Conservation (phyloP, 1,140 invertebrate species). For the Epicauta chinensis region DNA sequence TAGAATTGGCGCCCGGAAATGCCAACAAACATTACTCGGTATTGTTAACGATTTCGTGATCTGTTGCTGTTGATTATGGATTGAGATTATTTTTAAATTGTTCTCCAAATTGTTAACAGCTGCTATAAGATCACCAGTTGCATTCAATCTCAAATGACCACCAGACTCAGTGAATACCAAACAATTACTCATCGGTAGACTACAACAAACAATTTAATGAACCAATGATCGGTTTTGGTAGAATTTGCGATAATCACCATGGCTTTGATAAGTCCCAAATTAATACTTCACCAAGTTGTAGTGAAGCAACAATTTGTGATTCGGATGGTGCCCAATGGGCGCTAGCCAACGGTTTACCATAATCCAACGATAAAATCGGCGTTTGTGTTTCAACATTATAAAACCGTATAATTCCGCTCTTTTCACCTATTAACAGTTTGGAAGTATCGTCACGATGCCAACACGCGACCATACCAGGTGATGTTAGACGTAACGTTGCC, state of each 20-base stretch:
- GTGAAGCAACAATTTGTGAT: conserved; percentile 53
- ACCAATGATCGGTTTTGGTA: neutral
- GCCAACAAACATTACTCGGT: conserved; percentile 55
- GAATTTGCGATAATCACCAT: conserved; percentile 41
- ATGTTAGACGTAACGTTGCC: conserved; percentile 57
- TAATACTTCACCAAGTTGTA: conserved; percentile 56
- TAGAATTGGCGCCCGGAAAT: conserved; percentile 55
- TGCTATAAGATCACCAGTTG: conserved; percentile 51
- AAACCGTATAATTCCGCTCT: conserved; percentile 63
- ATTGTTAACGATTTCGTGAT: conserved; percentile 48
- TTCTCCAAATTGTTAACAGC: conserved; percentile 54
- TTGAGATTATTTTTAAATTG: conserved; percentile 53
- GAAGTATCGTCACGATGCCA: conserved; percentile 65
- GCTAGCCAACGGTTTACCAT: conserved; percentile 55
- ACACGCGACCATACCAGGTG: conserved; percentile 60
- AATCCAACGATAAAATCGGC: conserved; percentile 64
- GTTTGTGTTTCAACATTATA: conserved; percentile 64
- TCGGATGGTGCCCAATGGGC: conserved; percentile 64
- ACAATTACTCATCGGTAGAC: conserved; percentile 49
- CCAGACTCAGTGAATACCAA: conserved; percentile 54
- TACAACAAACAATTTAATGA: conserved; percentile 31
- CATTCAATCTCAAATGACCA: conserved; percentile 49
- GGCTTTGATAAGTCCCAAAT: conserved; percentile 57
- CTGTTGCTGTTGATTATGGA: conserved; percentile 49
- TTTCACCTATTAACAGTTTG: conserved; percentile 70